A percentile compares a stretch with the other conserved stretches of the same genome.
phyloP scores from a whole-genome alignment of 2,797 vertebrate genomes.

The Podarcis siculus region DNA sequence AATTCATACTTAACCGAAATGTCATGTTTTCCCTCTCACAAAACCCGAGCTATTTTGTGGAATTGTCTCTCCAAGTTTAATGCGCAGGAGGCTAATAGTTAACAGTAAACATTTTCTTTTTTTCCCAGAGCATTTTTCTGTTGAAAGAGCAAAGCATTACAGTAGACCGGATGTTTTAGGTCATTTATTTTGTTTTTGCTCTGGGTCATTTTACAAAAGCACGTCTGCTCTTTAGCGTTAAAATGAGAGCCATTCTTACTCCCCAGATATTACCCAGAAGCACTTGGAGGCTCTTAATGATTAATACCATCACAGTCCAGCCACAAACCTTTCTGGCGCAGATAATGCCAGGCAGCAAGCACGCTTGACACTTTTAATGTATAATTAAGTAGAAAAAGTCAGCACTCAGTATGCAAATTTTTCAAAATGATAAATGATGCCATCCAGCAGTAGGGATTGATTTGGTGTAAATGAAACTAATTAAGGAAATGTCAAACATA shows the following conservation, averaged over 20 bases:
- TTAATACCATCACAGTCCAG: constrained; percentile 99
- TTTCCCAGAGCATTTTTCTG: constrained; percentile 68
- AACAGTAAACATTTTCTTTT: constrained; percentile 78
- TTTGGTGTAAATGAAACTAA: constrained; percentile 98
- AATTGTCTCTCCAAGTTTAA: constrained; percentile 46
- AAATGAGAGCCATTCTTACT: constrained; percentile 89
- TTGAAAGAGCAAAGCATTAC: constrained; percentile 73
- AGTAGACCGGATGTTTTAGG: constrained; percentile 84
- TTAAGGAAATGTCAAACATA: constrained; percentile 94
- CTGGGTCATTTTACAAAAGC: constrained; percentile 88
- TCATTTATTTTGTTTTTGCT: constrained; percentile 93
- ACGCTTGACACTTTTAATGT: constrained; percentile 99
- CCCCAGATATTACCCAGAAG: constrained; percentile 90
- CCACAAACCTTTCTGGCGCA: constrained; percentile 99
- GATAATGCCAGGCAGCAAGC: constrained; percentile 99
- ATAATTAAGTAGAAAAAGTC: constrained; percentile 99
- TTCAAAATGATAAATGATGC: constrained; percentile 99
- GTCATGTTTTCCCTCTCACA: constrained; percentile 38
- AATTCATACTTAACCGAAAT: constrained; percentile 55
- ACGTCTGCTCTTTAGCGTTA: constrained; percentile 88
- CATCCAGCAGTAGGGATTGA: constrained; percentile 99
- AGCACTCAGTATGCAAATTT: constrained; percentile 99
- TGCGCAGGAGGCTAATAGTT: constrained; percentile 65
- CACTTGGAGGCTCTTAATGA: constrained; percentile 95
- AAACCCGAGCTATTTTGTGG: constrained; percentile 36